A percentile compares a stretch with the other conserved stretches of the same genome.
Evolutionary conservation across 2,113 vertebrate species (phyloP).

Genomic region (Acrocephalus kingi): DNA sequence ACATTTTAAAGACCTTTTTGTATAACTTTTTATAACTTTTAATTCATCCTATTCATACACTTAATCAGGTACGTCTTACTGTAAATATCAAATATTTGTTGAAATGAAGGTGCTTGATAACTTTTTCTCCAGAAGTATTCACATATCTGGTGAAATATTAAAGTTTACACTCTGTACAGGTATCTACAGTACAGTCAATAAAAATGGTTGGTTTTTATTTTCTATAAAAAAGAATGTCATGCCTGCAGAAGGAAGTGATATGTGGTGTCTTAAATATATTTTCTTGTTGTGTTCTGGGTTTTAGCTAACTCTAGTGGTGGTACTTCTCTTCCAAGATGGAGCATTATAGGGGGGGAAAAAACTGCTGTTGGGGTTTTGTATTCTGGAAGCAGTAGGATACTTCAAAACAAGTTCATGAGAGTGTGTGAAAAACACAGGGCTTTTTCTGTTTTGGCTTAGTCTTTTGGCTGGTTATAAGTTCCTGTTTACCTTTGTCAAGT

Average conservation of each 20-base stretch:
- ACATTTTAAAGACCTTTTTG: slow-evolving; percentile 43
- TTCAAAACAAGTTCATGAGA: not conserved
- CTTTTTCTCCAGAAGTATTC: slow-evolving; percentile 62
- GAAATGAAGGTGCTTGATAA: slow-evolving; percentile 79
- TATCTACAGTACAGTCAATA: slow-evolving; percentile 64
- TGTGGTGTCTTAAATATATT: not conserved
- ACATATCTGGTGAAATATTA: slow-evolving; percentile 64
- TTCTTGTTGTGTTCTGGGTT: not conserved
- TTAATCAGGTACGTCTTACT: slow-evolving; percentile 57
- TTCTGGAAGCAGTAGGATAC: not conserved
- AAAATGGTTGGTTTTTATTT: slow-evolving; percentile 54
- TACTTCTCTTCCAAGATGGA: not conserved
- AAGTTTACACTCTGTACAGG: slow-evolving; percentile 76
- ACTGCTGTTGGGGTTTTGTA: not conserved
- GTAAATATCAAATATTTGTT: slow-evolving; percentile 69
- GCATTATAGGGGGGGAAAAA: not conserved
- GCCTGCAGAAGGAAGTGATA: not conserved
- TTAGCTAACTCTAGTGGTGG: not conserved
- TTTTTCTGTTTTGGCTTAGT: not conserved
- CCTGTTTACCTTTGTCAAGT: not conserved
- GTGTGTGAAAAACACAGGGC: not conserved
- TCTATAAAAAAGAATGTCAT: slow-evolving; percentile 12
- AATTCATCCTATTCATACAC: slow-evolving; percentile 56
- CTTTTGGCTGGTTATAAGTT: not conserved
- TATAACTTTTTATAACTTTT: slow-evolving; percentile 57